Evolutionary conservation across 2,888 invertebrate genomes (phyloP).

Genomic region (Ecdyonurus torrentis): DNA sequence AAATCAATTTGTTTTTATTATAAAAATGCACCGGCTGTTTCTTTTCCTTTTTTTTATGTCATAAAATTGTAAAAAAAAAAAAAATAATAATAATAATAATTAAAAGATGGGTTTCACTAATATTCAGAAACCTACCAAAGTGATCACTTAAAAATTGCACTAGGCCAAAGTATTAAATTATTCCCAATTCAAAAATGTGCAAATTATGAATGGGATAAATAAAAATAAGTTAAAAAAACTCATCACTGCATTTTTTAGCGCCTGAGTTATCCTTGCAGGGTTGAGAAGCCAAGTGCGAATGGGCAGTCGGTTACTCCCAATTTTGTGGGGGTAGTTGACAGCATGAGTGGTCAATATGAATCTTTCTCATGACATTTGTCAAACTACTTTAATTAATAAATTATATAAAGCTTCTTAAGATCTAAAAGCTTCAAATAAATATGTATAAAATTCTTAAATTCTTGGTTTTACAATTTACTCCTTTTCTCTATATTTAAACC

Average conservation of each 20-base stretch:
- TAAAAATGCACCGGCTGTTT: constrained; percentile 12
- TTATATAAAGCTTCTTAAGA: constrained; percentile 1
- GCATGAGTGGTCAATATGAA: background rate
- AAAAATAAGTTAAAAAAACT: background rate
- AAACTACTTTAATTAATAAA: constrained; percentile 3
- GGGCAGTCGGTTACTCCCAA: background rate
- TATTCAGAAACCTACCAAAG: constrained; percentile 21
- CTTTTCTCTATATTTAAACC: no score
- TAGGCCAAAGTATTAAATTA: constrained; percentile 30
- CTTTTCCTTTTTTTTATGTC: background rate
- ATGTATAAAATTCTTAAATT: constrained; percentile 3
- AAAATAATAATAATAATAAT: background rate
- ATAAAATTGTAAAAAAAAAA: no score
- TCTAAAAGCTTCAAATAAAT: constrained; percentile 2
- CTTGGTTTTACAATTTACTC: background rate
- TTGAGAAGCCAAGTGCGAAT: background rate
- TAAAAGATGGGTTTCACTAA: constrained; percentile 9
- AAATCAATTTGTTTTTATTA: constrained; percentile 11
- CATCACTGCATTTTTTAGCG: background rate
- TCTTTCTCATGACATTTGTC: background rate
- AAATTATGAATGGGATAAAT: background rate
- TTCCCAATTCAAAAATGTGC: constrained; percentile 20
- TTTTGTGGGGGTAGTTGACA: background rate
- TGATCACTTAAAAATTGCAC: constrained; percentile 15
- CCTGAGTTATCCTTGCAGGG: background rate